These are phyloP conservation scores for Serripes groenlandicus DNA, from an alignment of 2,888 invertebrate genomes.

Conservation along the genomic window DNA sequence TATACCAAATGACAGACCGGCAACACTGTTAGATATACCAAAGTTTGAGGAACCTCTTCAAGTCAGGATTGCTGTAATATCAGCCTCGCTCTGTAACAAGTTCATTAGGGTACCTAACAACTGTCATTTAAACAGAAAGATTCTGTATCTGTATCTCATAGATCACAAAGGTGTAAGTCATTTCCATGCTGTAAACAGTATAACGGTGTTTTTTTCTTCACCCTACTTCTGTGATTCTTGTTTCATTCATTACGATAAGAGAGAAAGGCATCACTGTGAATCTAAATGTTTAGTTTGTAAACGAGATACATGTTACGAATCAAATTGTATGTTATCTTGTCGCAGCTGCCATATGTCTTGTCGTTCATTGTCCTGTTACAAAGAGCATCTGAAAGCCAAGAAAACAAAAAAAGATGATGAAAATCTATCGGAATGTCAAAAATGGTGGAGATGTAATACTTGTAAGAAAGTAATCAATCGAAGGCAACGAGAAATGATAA, in stretches of 20 bases:
- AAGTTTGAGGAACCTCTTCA: slow-evolving; percentile 17
- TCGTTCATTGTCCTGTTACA: background rate
- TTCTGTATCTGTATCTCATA: slow-evolving; percentile 25
- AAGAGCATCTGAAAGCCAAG: background rate
- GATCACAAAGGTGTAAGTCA: slow-evolving; percentile 26
- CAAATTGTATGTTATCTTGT: background rate
- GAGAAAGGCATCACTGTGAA: no score
- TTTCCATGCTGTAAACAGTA: slow-evolving; percentile 24
- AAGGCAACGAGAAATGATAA: background rate
- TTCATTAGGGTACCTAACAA: slow-evolving; percentile 22
- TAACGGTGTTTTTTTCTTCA: slow-evolving; percentile 17
- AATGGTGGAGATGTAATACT: slow-evolving; percentile 14
- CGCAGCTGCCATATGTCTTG: background rate
- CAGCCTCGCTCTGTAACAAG: slow-evolving; percentile 31
- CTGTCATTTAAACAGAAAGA: background rate
- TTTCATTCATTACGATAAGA: no score
- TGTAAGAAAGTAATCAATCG: slow-evolving; percentile 22
- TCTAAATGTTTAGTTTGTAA: no score
- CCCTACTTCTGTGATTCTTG: slow-evolving; percentile 28
- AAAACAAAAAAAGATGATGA: background rate
- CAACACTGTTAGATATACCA: background rate
- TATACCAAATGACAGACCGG: background rate
- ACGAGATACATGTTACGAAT: background rate
- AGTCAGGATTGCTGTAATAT: slow-evolving; percentile 24
- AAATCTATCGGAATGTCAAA: background rate